Evolutionary conservation across 2,888 invertebrate genomes (phyloP).

Genomic region (Acleris holmiana): DNA sequence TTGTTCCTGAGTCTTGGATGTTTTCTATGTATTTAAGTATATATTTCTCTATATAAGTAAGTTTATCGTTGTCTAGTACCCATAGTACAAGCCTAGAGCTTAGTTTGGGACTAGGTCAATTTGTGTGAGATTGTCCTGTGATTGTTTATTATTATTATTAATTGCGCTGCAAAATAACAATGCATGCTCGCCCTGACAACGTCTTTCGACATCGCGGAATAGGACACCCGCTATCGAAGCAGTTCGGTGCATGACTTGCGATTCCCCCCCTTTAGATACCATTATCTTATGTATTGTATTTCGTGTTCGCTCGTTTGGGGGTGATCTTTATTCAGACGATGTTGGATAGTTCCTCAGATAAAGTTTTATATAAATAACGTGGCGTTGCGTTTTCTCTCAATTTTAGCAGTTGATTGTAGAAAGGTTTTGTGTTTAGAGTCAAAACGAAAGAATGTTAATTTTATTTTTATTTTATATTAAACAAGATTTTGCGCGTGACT

Average conservation of each 20-base stretch:
- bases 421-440: too few species aligned
- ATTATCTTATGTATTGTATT: constrained; percentile 36
- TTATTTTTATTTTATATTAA: too few species aligned
- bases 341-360: constrained; percentile 25
- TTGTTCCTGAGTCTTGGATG: too few species aligned
- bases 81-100: too few species aligned
- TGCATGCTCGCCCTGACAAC: neutral
- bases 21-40: too few species aligned
- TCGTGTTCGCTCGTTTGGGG: constrained; percentile 37
- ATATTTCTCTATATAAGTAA: too few species aligned
- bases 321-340: constrained; percentile 28
- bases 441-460: too few species aligned
- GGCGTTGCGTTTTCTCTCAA: neutral
- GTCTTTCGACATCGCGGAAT: constrained; percentile 4
- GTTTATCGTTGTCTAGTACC: too few species aligned
- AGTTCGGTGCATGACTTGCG: constrained; percentile 34
- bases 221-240: constrained; percentile 16
- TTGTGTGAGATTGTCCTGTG: too few species aligned
- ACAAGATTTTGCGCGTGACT: too few species aligned
- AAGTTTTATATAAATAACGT: constrained; percentile 1
- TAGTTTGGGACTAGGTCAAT: too few species aligned
- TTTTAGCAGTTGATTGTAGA: neutral
- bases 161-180: neutral
- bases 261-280: constrained; percentile 34
- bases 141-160: too few species aligned